A percentile compares a stretch with the other conserved stretches of the same genome.
phyloP scores from a whole-genome alignment of 2,797 vertebrate species.

The Fistularia tabacaria region DNA sequence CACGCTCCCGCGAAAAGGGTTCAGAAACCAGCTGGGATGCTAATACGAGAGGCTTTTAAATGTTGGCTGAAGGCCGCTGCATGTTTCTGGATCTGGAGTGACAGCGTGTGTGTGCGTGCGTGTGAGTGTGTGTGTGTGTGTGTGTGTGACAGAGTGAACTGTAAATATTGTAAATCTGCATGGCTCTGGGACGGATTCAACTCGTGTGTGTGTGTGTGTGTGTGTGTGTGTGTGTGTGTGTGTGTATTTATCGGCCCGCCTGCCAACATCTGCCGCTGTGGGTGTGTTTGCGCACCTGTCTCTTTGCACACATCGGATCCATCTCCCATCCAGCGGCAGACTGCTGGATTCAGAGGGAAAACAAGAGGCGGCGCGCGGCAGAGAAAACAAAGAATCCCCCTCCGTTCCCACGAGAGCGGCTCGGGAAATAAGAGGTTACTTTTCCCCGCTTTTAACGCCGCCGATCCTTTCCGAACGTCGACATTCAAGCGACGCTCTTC shows the following conservation, averaged over 20 bases:
- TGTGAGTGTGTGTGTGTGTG: not conserved
- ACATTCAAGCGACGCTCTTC: not conserved
- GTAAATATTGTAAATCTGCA: conserved; percentile 24
- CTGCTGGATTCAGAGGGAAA: conserved; percentile 13
- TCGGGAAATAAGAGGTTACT: conserved; percentile 2
- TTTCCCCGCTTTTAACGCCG: not conserved
- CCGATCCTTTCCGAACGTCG: not conserved
- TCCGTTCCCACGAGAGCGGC: conserved; percentile 4
- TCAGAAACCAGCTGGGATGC: conserved; percentile 9
- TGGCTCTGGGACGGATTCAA: not conserved
- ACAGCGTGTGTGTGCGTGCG: not conserved
- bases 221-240: conserved; percentile 1
- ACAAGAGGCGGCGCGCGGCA: conserved; percentile 3
- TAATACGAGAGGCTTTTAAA: conserved; percentile 3
- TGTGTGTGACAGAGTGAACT: conserved; percentile 2
- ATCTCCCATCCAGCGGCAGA: conserved; percentile 6
- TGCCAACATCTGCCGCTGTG: conserved; percentile 21
- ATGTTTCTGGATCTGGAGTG: conserved; percentile 5
- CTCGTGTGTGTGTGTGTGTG: not conserved
- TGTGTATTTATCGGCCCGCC: not conserved
- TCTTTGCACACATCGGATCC: conserved; percentile 17
- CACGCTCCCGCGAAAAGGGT: too few relatives aligned
- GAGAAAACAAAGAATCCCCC: conserved; percentile 11
- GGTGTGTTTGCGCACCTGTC: conserved; percentile 29
- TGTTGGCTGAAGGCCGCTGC: conserved; percentile 11